Evolutionary conservation across 2,113 vertebrate genomes (phyloP).

Genomic region (Ascaphus truei): DNA sequence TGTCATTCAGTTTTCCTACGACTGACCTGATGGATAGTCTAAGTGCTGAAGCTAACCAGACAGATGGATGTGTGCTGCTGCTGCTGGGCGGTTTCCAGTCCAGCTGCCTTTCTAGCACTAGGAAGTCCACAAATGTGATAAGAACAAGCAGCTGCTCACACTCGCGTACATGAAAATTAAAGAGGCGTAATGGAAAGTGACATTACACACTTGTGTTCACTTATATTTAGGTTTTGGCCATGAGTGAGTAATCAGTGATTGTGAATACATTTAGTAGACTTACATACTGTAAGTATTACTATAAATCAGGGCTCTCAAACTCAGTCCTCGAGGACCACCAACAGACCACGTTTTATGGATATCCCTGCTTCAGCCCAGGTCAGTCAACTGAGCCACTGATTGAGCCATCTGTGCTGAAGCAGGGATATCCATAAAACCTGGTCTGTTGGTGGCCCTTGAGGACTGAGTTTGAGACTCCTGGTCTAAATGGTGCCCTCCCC

Average conservation of each 20-base stretch:
- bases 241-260: conserved; percentile 36
- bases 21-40: conserved; percentile 52
- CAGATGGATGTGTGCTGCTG: conserved; percentile 56
- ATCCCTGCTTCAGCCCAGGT: no score
- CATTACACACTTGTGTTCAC: conserved; percentile 47
- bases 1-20: conserved; percentile 60
- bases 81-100: conserved; percentile 50
- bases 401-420: no score
- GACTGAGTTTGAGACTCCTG: no score
- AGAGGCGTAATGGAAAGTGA: conserved; percentile 43
- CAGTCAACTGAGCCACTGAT: no score
- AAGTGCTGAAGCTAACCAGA: conserved; percentile 59
- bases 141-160: conserved; percentile 52
- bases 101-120: conserved; percentile 62
- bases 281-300: conserved; percentile 23
- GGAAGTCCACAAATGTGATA: conserved; percentile 47
- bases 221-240: conserved; percentile 50
- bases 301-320: no score
- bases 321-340: no score
- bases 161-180: conserved; percentile 49
- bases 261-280: conserved; percentile 45
- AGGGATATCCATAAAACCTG: no score
- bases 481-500: conserved; percentile 43
- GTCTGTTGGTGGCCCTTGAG: no score
- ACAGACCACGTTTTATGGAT: no score